These are phyloP conservation scores for Gallinago jamesoni DNA, from an alignment of 2,113 vertebrate genomes.

Conservation along the genomic window DNA sequence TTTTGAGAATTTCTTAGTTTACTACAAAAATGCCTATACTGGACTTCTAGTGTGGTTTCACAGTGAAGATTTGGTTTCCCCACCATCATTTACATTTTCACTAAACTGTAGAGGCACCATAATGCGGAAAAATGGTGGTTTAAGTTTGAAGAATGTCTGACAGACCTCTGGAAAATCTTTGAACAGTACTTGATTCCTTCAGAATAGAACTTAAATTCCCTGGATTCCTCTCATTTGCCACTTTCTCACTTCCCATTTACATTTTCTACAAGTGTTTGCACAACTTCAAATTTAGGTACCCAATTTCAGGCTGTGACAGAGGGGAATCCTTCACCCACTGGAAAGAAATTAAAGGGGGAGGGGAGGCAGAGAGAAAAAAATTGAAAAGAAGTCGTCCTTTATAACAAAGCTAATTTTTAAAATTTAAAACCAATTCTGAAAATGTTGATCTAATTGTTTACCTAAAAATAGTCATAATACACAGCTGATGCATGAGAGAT, in stretches of 20 bases:
- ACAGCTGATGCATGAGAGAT: not conserved
- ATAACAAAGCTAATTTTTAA: not conserved
- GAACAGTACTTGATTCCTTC: not conserved
- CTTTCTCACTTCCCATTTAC: not conserved
- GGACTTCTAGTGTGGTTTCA: not conserved
- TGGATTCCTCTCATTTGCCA: not conserved
- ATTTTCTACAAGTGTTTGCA: not conserved
- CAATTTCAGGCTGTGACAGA: not conserved
- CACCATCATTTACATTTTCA: not conserved
- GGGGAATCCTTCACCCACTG: not conserved
- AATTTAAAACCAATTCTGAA: not conserved
- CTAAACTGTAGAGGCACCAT: not conserved
- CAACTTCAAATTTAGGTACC: not conserved
- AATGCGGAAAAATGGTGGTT: not conserved
- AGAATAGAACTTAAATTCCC: not conserved
- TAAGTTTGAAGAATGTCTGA: not conserved
- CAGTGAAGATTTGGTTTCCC: not conserved
- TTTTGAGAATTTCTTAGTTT: not conserved
- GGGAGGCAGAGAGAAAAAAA: no score
- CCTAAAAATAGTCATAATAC: not conserved
- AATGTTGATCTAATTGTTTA: not conserved
- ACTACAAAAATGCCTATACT: not conserved
- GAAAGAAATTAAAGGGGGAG: not conserved
- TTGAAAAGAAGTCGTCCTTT: not conserved
- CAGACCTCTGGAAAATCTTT: not conserved